These are phyloP conservation scores for Dendrolimus kikuchii DNA, from an alignment of 1,140 invertebrate species.

Conservation along the genomic window DNA sequence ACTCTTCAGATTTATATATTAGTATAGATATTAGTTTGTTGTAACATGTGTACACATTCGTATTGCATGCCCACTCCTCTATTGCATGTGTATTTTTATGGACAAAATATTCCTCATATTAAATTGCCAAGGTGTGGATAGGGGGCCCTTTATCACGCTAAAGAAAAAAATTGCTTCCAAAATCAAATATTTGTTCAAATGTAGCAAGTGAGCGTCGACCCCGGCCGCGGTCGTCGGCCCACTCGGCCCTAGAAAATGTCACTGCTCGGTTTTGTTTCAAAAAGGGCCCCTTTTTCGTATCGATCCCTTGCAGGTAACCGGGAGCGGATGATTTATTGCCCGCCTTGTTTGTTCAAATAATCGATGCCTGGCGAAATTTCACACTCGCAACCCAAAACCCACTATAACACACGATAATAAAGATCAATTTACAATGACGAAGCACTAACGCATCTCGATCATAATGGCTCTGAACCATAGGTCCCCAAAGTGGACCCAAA, in stretches of 20 bases:
- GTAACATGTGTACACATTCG: too few relatives aligned
- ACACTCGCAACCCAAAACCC: slow-evolving; percentile 14
- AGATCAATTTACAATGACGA: slow-evolving; percentile 15
- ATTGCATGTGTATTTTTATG: too few relatives aligned
- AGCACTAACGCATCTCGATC: slow-evolving; percentile 29
- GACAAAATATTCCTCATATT: too few relatives aligned
- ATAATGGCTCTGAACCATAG: slow-evolving; percentile 31
- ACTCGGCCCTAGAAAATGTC: slow-evolving; percentile 29
- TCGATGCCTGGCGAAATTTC: slow-evolving; percentile 38
- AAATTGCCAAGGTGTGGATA: too few relatives aligned
- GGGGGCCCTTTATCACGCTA: too few relatives aligned
- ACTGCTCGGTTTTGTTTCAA: slow-evolving; percentile 43
- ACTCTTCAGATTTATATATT: too few relatives aligned
- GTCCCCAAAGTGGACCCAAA: too few relatives aligned
- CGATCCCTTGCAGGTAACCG: slow-evolving; percentile 58
- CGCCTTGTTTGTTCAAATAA: slow-evolving; percentile 62
- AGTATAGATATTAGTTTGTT: too few relatives aligned
- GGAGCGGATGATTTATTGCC: slow-evolving; percentile 62
- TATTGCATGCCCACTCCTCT: too few relatives aligned
- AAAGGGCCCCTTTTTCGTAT: slow-evolving; percentile 51
- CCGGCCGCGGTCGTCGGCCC: too few relatives aligned
- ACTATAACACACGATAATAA: slow-evolving; percentile 16
- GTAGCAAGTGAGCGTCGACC: neutral
- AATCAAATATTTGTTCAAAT: slow-evolving; percentile 7
- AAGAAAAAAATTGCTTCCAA: slow-evolving; percentile 5